A percentile compares a stretch with the other conserved stretches of the same genome.
phyloP scores from a whole-genome alignment of 2,888 invertebrate genomes.

The Chloroclystis v-ata region DNA sequence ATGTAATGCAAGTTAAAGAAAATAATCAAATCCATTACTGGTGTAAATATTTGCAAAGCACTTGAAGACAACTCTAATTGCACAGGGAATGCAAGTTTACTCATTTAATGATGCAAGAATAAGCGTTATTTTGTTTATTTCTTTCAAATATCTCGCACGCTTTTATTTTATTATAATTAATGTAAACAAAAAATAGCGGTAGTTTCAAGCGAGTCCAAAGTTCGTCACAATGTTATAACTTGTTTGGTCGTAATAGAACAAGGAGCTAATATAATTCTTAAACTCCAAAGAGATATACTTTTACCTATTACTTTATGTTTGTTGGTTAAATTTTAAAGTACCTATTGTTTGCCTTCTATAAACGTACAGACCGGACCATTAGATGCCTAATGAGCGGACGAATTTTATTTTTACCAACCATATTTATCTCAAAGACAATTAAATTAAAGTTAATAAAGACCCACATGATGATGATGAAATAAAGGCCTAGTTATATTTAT shows the following conservation, averaged over 20 bases:
- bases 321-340: background rate
- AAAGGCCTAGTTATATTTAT: background rate
- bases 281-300: too few species aligned
- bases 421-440: background rate
- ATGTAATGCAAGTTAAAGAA: too few species aligned
- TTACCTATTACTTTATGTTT: background rate
- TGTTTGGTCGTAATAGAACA: too few species aligned
- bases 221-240: too few species aligned
- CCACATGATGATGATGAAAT: background rate
- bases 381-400: conserved; percentile 1
- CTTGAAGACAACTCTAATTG: background rate
- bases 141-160: too few species aligned
- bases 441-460: background rate
- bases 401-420: background rate
- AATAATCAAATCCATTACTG: background rate
- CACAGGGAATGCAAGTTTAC: background rate
- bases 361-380: background rate
- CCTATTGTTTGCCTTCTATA: too few species aligned
- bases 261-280: too few species aligned
- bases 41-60: background rate
- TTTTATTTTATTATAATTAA: too few species aligned
- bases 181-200: too few species aligned
- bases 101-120: too few species aligned
- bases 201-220: too few species aligned
- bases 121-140: too few species aligned